These are phyloP conservation scores for Medauroidea extradentata DNA, from an alignment of 1,140 invertebrate genomes.

Conservation along the genomic window DNA sequence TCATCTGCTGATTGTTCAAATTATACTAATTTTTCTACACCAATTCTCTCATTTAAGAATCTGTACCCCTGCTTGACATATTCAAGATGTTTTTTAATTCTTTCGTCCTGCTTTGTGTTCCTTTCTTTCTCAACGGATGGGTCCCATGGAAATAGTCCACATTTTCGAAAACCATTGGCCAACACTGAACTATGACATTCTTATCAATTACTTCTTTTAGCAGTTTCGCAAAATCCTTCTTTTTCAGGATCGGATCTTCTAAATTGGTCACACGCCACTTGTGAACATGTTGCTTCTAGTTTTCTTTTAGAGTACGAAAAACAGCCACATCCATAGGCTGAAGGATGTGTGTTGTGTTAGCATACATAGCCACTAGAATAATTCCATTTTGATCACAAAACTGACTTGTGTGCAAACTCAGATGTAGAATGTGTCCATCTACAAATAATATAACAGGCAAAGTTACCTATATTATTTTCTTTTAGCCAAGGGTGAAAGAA, in stretches of 20 bases:
- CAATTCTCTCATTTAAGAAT: conserved; percentile 1
- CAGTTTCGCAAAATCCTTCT: no score
- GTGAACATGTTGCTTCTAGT: no score
- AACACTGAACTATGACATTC: conserved; percentile 5
- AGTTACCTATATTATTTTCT: conserved; percentile 21
- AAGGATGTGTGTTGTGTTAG: conserved; percentile 43
- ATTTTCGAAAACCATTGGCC: conserved; percentile 33
- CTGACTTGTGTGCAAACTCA: conserved; percentile 33
- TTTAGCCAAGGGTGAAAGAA: conserved; percentile 28
- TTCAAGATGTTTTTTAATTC: not conserved
- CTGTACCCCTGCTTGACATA: conserved; percentile 2
- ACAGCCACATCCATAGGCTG: conserved; percentile 41
- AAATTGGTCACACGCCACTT: conserved; percentile 13
- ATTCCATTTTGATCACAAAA: conserved; percentile 40
- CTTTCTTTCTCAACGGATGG: not conserved
- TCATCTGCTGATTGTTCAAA: conserved; percentile 1
- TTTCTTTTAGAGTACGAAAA: conserved; percentile 34
- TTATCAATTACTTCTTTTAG: conserved; percentile 26
- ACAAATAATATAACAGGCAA: conserved; percentile 31
- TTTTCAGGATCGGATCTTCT: conserved; percentile 23
- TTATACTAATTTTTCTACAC: not conserved
- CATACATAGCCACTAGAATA: conserved; percentile 39
- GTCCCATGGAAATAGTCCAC: no score
- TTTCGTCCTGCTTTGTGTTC: not conserved
- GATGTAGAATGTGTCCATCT: conserved; percentile 34